Base-by-base conservation (phyloP, 1,140 invertebrate species). In the Drosophila littoralis region DNA sequence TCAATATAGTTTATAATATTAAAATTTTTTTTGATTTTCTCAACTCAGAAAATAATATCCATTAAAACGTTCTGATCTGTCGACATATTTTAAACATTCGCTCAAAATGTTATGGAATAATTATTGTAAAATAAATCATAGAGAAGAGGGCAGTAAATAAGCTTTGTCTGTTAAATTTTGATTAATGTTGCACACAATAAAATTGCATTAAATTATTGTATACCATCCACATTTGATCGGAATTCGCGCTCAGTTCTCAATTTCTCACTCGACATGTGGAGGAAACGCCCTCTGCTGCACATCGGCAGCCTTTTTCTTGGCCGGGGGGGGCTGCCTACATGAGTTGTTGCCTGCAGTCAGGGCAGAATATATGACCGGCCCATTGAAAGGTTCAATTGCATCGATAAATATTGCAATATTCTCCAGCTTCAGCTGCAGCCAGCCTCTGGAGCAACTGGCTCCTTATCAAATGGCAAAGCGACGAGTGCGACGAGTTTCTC, bases 391-490 rank as follows among this genome's bases (percentile, higher is more conserved):
- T 88, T 88, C 83, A 89, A 52, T 89, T 66, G 55, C 68, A 75
- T 80, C 83, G 83, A 88, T 88, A 88, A 88, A 83, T 66, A 81
- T 88, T 83, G 76, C 84, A 67, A 82, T 28, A 28, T 69, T 79
- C 52, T 55, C 35, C 54, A 28, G 12, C 38, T 40, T 17, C 48
- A 36, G 7, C 17, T 52, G 22, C 48, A 35, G 5, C 28, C 48
- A 50, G 40, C 13, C 15, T n/a, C 51, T 6, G 12, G 35, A 6
- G 28, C 43, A 59, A 54, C 45, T 64, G 17, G 28, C 57, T 79
- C 64, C 81, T 84, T 86, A 86, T 86, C 83, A 86, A 75, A 69
- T 28, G 10, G 69, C 33, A 33, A 66, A 68, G 60, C 65, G 72
- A 28, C 22, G 46, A 7, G 17, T 28, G 45, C 45, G 17, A 79